Evolutionary conservation across 2,113 vertebrate genomes (phyloP).

Genomic region (Rhipidura dahli): DNA sequence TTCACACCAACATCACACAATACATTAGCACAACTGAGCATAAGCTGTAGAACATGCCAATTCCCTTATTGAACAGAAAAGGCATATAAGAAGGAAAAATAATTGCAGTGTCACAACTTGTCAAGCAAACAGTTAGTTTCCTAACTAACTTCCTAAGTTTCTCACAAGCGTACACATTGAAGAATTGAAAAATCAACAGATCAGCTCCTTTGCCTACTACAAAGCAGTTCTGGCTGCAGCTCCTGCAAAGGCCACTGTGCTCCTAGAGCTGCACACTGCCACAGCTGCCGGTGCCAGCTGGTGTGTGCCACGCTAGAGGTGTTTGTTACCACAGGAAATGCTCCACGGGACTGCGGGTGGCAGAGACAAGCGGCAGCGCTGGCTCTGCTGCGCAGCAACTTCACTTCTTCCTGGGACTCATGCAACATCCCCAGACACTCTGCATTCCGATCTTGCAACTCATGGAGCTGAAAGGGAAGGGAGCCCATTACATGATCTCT

Average conservation of each 20-base stretch:
- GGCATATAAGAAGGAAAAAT: not conserved
- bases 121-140: not conserved
- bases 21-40: not conserved
- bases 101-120: not conserved
- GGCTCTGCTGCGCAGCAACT: constrained; percentile 83
- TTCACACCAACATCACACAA: not conserved
- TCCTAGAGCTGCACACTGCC: not conserved
- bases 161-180: not conserved
- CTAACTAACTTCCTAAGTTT: not conserved
- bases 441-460: constrained; percentile 86
- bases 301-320: fast-evolving
- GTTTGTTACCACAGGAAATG: constrained; percentile 85
- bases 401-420: constrained; percentile 93
- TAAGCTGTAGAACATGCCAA: not conserved
- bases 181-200: not conserved
- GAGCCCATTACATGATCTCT: not conserved
- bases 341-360: constrained; percentile 73
- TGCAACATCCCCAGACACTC: constrained; percentile 96
- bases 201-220: not conserved
- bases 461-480: constrained; percentile 82
- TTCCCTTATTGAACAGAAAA: not conserved
- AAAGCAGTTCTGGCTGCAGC: not conserved
- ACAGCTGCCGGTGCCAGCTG: not conserved
- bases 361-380: constrained; percentile 77
- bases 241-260: not conserved